phyloP scores from a whole-genome alignment of 2,888 invertebrate species.

The Acronicta leporina region DNA sequence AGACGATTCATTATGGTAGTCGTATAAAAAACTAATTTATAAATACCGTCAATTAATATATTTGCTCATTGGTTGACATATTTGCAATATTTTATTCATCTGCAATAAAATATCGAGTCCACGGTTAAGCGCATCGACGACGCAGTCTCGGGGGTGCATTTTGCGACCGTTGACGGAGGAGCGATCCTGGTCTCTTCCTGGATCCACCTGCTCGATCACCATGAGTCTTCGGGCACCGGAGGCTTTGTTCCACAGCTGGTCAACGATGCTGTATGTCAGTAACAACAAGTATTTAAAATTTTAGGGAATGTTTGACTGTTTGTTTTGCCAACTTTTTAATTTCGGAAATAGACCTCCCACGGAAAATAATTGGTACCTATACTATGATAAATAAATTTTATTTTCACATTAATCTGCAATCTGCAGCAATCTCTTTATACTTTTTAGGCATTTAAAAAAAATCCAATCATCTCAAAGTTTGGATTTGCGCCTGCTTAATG shows the following conservation, averaged over 20 bases:
- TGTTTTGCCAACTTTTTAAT: background rate
- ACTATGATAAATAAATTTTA: background rate
- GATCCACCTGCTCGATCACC: background rate
- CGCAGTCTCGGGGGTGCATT: constrained; percentile 23
- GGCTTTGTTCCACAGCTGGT: constrained; percentile 41
- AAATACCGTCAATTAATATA: background rate
- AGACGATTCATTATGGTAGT: no score
- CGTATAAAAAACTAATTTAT: background rate
- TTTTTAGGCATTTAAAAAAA: no score
- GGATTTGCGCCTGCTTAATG: no score
- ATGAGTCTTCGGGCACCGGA: background rate
- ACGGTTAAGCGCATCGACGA: constrained; percentile 3
- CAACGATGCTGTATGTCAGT: constrained; percentile 51
- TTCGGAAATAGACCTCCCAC: background rate
- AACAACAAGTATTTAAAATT: constrained; percentile 39
- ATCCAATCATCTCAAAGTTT: no score
- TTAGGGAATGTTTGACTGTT: background rate
- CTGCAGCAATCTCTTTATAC: no score
- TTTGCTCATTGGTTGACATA: background rate
- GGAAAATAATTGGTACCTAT: background rate
- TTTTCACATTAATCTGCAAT: no score
- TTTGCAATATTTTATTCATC: background rate
- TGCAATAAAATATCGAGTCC: background rate
- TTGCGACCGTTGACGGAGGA: constrained; percentile 12
- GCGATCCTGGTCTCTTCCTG: constrained; percentile 20